Percentiles rank a stretch among this genome's conserved stretches.
Conservation (phyloP, 2,797 vertebrate genomes). For the Epinephelus malabaricus region DNA sequence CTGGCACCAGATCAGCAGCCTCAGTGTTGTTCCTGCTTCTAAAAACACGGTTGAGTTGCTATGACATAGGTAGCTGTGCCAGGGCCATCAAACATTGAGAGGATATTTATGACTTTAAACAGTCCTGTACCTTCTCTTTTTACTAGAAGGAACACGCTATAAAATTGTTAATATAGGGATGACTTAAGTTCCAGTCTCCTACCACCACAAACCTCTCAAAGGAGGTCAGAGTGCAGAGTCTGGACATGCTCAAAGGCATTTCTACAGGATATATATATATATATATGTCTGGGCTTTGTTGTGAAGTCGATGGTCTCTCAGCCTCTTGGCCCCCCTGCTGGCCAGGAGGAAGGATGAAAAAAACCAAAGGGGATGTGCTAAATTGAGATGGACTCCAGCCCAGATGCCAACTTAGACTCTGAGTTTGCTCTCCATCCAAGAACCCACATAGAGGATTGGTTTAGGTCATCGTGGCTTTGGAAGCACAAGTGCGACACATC, state of each 20-base stretch:
- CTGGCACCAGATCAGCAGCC: neutral
- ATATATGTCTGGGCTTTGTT: slow-evolving; percentile 14
- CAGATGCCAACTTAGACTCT: slow-evolving; percentile 23
- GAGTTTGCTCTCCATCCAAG: slow-evolving; percentile 38
- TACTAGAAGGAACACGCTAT: neutral
- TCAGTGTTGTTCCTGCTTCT: neutral
- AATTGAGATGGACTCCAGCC: slow-evolving; percentile 45
- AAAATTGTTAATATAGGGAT: neutral
- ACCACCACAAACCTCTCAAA: neutral
- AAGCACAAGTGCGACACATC: neutral
- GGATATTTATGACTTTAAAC: neutral
- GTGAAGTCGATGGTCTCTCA: slow-evolving; percentile 20
- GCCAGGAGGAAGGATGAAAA: slow-evolving; percentile 8
- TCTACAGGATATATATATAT: slow-evolving; percentile 16
- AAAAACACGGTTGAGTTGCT: neutral
- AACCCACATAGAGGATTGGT: slow-evolving; percentile 18
- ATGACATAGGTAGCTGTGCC: neutral
- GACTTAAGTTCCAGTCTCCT: neutral
- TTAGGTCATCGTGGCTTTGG: slow-evolving; percentile 1
- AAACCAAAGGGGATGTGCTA: slow-evolving; percentile 36
- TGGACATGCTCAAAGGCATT: slow-evolving; percentile 27
- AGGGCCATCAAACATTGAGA: neutral
- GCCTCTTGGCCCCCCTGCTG: slow-evolving; percentile 9
- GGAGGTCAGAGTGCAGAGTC: slow-evolving; percentile 18
- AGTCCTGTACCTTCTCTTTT: neutral